Base-by-base conservation (phyloP, 2,113 vertebrate species). In the Poeciliopsis prolifica region DNA sequence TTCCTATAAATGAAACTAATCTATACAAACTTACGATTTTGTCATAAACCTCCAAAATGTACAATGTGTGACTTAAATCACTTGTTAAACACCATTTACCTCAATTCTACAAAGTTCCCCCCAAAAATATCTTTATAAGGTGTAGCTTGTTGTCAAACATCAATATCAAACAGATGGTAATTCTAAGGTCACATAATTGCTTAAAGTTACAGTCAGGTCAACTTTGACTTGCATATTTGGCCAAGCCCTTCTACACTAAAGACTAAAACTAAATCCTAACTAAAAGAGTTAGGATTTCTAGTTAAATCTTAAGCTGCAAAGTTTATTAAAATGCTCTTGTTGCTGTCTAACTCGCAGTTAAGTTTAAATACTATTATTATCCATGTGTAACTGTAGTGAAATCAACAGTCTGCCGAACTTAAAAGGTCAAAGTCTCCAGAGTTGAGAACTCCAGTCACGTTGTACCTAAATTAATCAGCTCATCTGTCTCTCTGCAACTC, bases 371-470 rank as follows among this genome's bases (percentile, higher is more conserved):
- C 74, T 2, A 65, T 51, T 35, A 68, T 60, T 60, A 78, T 75
- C 19, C 44, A 24, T 54, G 54, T 64, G 62, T 62, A 37, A 61
- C 37, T 78, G 68, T 73, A 66, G 71, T 81, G 70, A 82, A 58
- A 72, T 85, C 73, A 83, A 79, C 51, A 71, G 70, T 40, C 68
- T 48, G 72, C 73, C 75, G 74, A 33, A 68, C 61, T 72, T 70
- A 85, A 93, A 87, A 89, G 86, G 86, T 91, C 89, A 92, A 91
- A 92, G 87, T 91, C 86, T 86, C 54, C 29, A 26, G 61, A 80
- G 74, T 60, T 76, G 51, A 87, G 75, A 81, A 86, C 76, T 14
- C 77, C 77, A 79, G 76, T 85, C 73, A 76, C 68, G 75, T 58
- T 84, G 77, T 80, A 75, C 54, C 63, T n/a, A 79, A 78, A 83